Base-by-base conservation (phyloP, 2,113 vertebrate species). In the Heloderma charlesbogerti region DNA sequence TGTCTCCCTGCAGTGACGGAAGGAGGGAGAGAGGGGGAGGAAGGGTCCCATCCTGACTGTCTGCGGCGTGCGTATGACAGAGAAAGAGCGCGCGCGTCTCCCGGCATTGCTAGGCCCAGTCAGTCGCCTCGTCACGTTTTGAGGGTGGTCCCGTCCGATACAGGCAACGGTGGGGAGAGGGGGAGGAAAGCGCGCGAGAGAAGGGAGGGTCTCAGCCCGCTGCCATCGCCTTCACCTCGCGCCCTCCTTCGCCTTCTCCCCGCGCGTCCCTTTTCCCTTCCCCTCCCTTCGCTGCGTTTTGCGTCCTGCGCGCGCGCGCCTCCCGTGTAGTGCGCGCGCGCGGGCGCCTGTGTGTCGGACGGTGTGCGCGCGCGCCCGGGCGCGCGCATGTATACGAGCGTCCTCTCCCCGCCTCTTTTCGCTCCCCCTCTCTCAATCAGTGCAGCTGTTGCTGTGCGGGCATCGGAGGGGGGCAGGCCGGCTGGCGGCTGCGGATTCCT, bases 361-460 rank as follows among this genome's bases (percentile, higher is more conserved):
- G 18, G 18, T 43, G 37, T 67, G 8, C 12, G 81, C 34, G 4
- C 10, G 66, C 20, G 83, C 4, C 67, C 84, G 84, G 16, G 63
- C 25, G 37, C 1, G 9, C 13, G 40, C 1, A 67, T 18, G 22
- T 22, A 31, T 16, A 16, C 85, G 27, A 29, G 63, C 60, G n/a
- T 43, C 45, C 67, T 71, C 3, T 71, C 48, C 78, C 66, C 78
- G 78, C 78, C 88, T 45, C 48, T 20, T 48, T 48, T 86, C 31
- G 12, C 18, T 71, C 22, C 88, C 9, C 80, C 15, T 3, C 80
- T 29, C 78, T n/a, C 81, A 75, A 77, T 90, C 88, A 63, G 88
- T 90, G 88, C 88, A 84, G 88, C 88, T 90, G 88, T 77, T 77
- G 88, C 81, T 84, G 81, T 67, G 88, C 88, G 89, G 88, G 72